phyloP scores from a whole-genome alignment of 2,888 invertebrate species.

The Conops quadrifasciatus region DNA sequence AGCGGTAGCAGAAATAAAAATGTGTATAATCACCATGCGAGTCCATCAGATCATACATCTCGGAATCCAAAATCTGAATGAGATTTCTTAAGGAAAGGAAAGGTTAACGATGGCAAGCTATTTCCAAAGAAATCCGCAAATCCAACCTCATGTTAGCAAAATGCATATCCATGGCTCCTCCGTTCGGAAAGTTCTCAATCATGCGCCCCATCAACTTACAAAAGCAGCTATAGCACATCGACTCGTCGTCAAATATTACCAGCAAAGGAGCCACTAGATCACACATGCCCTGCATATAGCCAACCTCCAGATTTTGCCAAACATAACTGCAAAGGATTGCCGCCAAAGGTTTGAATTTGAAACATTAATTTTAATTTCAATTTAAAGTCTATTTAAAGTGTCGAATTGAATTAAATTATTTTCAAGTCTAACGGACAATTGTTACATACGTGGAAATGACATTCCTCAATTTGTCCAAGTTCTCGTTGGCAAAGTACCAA shows the following conservation, averaged over 20 bases:
- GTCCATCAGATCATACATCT: conserved; percentile 94
- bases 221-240: conserved; percentile 90
- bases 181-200: conserved; percentile 90
- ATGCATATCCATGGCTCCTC: conserved; percentile 94
- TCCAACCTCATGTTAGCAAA: conserved; percentile 89
- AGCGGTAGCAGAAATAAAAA: conserved; percentile 97
- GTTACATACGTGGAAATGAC: conserved; percentile 91
- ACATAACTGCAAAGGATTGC: conserved; percentile 75
- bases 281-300: conserved; percentile 98
- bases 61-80: conserved; percentile 89
- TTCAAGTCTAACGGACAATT: not conserved
- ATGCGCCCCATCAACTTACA: conserved; percentile 90
- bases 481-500: conserved; percentile 90
- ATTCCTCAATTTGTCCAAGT: conserved; percentile 90
- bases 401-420: too few species aligned
- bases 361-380: too few species aligned
- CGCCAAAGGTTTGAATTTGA: too few species aligned
- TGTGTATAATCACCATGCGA: conserved; percentile 96
- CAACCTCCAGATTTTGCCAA: conserved; percentile 92
- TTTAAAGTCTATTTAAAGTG: too few species aligned
- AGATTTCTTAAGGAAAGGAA: conserved; percentile 69
- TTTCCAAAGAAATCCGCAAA: not conserved
- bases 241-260: conserved; percentile 92
- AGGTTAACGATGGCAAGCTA: not conserved
- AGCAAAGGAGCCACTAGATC: conserved; percentile 92